Base-by-base conservation (phyloP, 35 echinoderm and acorn worm genomes). In the Stichopus chloronotus region DNA sequence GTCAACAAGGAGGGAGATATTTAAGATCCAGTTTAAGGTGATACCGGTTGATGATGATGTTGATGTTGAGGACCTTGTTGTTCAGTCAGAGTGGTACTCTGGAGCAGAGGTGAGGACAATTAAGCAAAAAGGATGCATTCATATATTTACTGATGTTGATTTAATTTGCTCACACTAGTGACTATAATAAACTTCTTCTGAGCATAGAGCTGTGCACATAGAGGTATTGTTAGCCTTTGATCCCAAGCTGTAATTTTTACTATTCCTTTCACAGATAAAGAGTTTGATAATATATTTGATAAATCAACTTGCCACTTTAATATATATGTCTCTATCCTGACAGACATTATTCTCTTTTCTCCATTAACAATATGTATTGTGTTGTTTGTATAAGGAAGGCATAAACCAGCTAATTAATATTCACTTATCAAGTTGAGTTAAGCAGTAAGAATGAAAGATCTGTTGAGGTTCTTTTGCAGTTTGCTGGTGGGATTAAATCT, bases 61-160 rank as follows among this genome's bases (percentile, higher is more conserved):
- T 1, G 79, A 86, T 78, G 9, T 95, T 8, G 92, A 94, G 3
- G 72, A 65, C 6, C 77, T 98, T 9, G 95, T 98, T 65, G 57
- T 5, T 63, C 53, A 88, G 71, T 96, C 97, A 61, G 92, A 96
- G 4, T 80, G 91, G 19, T 98, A 95, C 83, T 98, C 97, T 87
- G 97, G 97, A 53, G 97, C 97, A 53, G 97, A 98, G 97, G 97
- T 98, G 69, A 92, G 94, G n/a, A 63, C 5, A 72, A 87, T 13
- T 24, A 22, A 43, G 30, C 30, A 43, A 43, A 0, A 43, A 43
- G 30, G 30, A 20, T 83, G n/a, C 12, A 13, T 83, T 53, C 80
- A 52, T 20, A 83, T 83, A 83, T 20, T 20, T 20, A 83, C 13
- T 13, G 25, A 20, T 17, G 52, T 3, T 13, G 30, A 13, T 17